Percentiles rank a stretch among this genome's conserved stretches.
phyloP scores from a whole-genome alignment of 2,113 vertebrate species.

The Phrynosoma blainvillii region DNA sequence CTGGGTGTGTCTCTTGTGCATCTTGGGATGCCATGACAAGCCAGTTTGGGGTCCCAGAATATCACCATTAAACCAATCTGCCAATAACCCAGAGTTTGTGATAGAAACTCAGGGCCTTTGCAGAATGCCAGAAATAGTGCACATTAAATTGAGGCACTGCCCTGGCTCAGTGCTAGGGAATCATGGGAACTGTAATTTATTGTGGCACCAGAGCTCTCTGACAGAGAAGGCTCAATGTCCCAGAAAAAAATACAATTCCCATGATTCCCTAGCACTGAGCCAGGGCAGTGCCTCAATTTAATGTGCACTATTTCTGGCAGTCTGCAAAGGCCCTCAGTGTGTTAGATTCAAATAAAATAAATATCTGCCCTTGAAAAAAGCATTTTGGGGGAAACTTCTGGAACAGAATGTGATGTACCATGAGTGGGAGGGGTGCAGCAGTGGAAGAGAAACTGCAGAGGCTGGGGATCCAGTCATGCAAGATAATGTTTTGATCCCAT shows the following conservation, averaged over 20 bases:
- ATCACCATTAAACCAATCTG: neutral
- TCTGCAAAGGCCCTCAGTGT: no score
- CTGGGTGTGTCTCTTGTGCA: neutral
- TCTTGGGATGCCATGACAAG: neutral
- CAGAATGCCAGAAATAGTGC: no score
- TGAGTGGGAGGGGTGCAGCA: neutral
- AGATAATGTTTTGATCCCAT: neutral
- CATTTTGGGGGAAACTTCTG: neutral
- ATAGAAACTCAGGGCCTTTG: no score
- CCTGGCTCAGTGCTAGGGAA: no score
- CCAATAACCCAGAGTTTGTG: neutral
- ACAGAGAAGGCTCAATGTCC: no score
- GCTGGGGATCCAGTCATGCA: neutral
- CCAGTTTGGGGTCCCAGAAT: neutral
- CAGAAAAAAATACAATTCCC: no score
- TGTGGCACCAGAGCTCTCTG: no score
- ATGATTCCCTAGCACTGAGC: no score
- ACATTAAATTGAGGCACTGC: no score
- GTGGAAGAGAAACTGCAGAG: neutral
- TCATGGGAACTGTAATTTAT: no score
- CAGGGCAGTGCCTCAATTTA: no score
- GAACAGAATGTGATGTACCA: neutral
- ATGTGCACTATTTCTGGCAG: no score
- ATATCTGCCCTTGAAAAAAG: neutral
- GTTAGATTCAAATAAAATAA: neutral